A percentile compares a stretch with the other conserved stretches of the same genome.
Evolutionary conservation across 2,888 invertebrate genomes (phyloP).

Genomic region (Polydrusus tereticollis): DNA sequence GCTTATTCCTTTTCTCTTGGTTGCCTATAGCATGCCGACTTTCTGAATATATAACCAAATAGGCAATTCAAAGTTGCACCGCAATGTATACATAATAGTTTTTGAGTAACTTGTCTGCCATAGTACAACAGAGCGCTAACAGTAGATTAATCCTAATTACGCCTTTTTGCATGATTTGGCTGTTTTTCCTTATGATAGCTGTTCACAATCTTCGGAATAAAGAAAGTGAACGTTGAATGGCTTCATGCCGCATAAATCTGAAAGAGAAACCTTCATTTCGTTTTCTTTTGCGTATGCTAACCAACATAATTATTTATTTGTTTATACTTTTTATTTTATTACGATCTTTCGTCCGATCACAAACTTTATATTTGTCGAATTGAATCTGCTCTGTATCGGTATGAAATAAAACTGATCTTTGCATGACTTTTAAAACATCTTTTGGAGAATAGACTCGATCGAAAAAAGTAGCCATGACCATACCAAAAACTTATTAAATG

Average conservation of each 20-base stretch:
- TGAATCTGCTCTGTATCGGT: too few relatives aligned
- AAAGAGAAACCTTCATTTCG: constrained; percentile 46
- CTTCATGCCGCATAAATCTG: constrained; percentile 45
- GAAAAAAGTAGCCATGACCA: too few relatives aligned
- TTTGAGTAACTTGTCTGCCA: constrained; percentile 6
- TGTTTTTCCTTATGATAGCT: constrained; percentile 23
- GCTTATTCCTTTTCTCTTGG: too few relatives aligned
- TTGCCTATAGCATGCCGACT: too few relatives aligned
- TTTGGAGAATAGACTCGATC: too few relatives aligned
- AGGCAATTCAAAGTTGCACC: too few relatives aligned
- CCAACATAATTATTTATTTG: constrained; percentile 31
- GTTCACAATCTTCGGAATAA: constrained; percentile 28
- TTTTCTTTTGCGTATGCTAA: constrained; percentile 6
- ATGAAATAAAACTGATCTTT: too few relatives aligned
- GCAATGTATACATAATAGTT: neutral
- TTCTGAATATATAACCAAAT: too few relatives aligned
- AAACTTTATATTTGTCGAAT: too few relatives aligned
- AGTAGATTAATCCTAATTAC: neutral
- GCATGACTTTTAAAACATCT: too few relatives aligned
- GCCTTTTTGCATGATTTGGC: constrained; percentile 29
- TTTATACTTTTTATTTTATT: constrained; percentile 34
- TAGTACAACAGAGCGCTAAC: neutral
- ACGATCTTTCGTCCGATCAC: constrained; percentile 4
- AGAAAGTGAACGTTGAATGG: constrained; percentile 32
- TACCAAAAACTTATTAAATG: too few relatives aligned